Conservation (phyloP, 2,113 vertebrate species). For the Charina bottae region DNA sequence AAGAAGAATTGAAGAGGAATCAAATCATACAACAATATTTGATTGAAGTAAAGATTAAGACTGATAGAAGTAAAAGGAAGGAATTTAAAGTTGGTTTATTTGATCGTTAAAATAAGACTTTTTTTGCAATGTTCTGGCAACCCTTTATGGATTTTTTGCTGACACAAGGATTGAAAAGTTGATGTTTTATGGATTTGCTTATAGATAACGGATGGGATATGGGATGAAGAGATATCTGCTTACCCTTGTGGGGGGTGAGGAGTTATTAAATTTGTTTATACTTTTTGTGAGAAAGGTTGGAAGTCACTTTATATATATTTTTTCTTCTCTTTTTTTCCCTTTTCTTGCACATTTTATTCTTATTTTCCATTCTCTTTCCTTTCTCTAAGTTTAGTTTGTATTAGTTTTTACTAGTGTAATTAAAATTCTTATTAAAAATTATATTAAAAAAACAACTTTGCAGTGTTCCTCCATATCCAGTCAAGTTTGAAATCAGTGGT, state of each 20-base stretch:
- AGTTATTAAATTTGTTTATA: background rate
- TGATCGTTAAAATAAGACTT: background rate
- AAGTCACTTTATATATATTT: no score
- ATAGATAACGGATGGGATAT: background rate
- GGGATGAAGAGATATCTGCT: background rate
- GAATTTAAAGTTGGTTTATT: background rate
- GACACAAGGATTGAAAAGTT: background rate
- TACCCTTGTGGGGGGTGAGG: background rate
- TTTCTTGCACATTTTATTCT: background rate
- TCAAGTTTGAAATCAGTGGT: background rate
- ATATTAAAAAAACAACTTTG: background rate
- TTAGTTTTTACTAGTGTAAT: background rate
- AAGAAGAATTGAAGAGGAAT: no score
- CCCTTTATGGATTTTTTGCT: background rate
- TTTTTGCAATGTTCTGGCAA: background rate
- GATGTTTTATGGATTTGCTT: background rate
- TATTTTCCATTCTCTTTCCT: background rate
- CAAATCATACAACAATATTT: no score
- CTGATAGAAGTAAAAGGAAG: no score
- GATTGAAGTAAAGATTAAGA: no score
- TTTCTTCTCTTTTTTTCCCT: background rate
- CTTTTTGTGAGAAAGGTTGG: background rate
- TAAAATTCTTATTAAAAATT: background rate
- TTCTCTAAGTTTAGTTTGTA: background rate
- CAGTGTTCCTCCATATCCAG: background rate